Conservation (phyloP, 2,888 invertebrate genomes). For the Alitta virens region DNA sequence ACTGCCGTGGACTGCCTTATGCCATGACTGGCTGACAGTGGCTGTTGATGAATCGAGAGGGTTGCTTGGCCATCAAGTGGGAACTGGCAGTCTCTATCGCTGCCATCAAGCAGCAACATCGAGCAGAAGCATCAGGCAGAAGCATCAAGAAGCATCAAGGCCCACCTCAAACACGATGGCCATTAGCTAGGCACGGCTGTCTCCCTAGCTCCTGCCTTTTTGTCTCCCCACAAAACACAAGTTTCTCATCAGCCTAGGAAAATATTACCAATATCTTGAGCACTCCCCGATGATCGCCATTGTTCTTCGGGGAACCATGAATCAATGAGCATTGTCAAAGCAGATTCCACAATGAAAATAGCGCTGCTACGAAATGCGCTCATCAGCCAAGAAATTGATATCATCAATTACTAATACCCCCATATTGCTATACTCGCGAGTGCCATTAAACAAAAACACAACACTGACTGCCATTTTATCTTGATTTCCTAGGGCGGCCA, state of each 20-base stretch:
- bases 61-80: too few relatives aligned
- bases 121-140: too few relatives aligned
- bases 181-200: too few relatives aligned
- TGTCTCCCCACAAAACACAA: not conserved
- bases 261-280: slow-evolving; percentile 1
- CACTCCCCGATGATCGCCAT: slow-evolving; percentile 1
- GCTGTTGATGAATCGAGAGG: too few relatives aligned
- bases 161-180: too few relatives aligned
- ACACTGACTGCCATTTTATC: slow-evolving; percentile 1
- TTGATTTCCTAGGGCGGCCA: not conserved
- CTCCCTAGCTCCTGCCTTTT: too few relatives aligned
- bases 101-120: too few relatives aligned
- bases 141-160: too few relatives aligned
- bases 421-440: slow-evolving; percentile 1
- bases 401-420: slow-evolving; percentile 1
- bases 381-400: slow-evolving; percentile 3
- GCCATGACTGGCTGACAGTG: too few relatives aligned
- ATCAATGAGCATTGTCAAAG: slow-evolving; percentile 15
- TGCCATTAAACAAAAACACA: slow-evolving; percentile 1
- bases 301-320: slow-evolving; percentile 13
- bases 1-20: too few relatives aligned
- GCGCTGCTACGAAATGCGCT: not conserved
- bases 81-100: too few relatives aligned
- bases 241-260: not conserved
- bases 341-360: slow-evolving; percentile 12